Conservation (phyloP, 2,888 invertebrate species). For the Cybosia mesomella region DNA sequence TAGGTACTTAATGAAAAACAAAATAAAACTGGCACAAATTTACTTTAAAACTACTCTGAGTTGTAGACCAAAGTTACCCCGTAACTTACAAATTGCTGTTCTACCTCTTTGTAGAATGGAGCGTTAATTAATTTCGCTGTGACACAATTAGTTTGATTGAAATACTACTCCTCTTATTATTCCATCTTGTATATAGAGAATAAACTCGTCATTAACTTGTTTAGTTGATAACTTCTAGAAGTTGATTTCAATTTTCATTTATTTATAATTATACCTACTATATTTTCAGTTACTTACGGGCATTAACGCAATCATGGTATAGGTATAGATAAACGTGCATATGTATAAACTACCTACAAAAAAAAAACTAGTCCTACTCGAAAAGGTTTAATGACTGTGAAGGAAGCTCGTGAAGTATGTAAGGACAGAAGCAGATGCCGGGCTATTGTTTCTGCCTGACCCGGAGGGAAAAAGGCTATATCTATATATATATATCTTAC, state of each 20-base stretch:
- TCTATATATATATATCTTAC: too few species aligned
- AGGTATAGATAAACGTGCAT: too few species aligned
- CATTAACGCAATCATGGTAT: too few species aligned
- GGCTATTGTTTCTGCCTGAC: too few species aligned
- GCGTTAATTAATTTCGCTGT: slow-evolving; percentile 19
- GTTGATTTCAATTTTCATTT: neutral
- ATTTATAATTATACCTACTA: too few species aligned
- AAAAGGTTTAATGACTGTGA: too few species aligned
- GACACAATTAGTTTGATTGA: slow-evolving; percentile 15
- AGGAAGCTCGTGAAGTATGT: too few species aligned
- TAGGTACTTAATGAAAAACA: neutral
- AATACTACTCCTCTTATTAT: slow-evolving; percentile 17
- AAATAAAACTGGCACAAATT: neutral
- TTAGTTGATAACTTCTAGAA: neutral
- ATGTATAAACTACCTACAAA: too few species aligned
- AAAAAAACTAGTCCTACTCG: too few species aligned
- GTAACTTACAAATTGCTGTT: slow-evolving; percentile 12
- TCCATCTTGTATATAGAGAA: neutral
- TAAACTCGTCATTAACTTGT: neutral
- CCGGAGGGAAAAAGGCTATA: too few species aligned
- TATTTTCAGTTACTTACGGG: too few species aligned
- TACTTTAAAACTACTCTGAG: slow-evolving; percentile 14
- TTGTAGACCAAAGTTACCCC: slow-evolving; percentile 17
- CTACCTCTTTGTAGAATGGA: slow-evolving; percentile 3
- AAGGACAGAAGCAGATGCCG: too few species aligned